Evolutionary conservation across 2,888 invertebrate species (phyloP).

Genomic region (Crematogaster levior): DNA sequence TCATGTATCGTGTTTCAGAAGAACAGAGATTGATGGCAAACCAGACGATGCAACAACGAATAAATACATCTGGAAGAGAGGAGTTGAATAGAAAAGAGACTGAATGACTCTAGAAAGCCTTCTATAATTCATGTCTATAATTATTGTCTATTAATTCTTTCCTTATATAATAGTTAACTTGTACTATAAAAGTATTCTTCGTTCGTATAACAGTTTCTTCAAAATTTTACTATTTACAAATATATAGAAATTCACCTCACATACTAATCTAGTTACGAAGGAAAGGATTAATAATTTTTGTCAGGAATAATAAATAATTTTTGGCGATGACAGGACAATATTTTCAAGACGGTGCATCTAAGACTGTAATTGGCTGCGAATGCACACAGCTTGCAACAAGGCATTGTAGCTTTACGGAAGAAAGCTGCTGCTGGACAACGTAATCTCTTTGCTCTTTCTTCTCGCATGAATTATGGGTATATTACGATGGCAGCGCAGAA

Average conservation of each 20-base stretch:
- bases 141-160: not conserved
- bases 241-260: not conserved
- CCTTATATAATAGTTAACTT: not conserved
- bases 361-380: slow-evolving; percentile 62
- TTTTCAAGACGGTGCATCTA: slow-evolving; percentile 38
- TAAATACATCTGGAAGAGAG: not conserved
- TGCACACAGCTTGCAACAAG: slow-evolving; percentile 48
- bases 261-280: not conserved
- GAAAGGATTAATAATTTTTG: no score
- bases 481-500: slow-evolving; percentile 62
- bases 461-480: slow-evolving; percentile 65
- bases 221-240: not conserved
- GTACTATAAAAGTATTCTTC: not conserved
- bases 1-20: slow-evolving; percentile 27
- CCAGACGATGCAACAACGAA: slow-evolving; percentile 4
- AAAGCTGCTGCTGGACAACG: slow-evolving; percentile 35
- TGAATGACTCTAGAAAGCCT: not conserved
- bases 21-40: not conserved
- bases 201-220: not conserved
- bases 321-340: slow-evolving; percentile 9
- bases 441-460: slow-evolving; percentile 65
- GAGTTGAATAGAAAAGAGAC: not conserved
- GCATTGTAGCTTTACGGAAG: slow-evolving; percentile 17
- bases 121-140: not conserved
- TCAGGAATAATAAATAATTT: slow-evolving; percentile 11